Conservation (phyloP, 2,113 vertebrate genomes). For the Coracopsis vasa region DNA sequence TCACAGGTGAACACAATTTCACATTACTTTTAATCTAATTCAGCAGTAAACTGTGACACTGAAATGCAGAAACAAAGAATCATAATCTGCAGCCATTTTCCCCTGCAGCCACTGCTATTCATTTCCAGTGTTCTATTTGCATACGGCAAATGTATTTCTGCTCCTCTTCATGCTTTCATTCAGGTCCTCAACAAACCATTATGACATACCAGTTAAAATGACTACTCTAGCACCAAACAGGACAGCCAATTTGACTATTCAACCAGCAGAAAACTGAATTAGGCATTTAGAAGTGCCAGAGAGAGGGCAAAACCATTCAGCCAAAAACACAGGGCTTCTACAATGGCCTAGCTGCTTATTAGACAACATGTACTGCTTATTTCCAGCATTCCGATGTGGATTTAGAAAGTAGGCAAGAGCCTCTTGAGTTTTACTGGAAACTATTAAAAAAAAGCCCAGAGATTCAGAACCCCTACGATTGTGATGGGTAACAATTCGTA, state of each 20-base stretch:
- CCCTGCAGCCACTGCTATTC: background rate
- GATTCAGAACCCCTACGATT: rapidly evolving
- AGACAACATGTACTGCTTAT: background rate
- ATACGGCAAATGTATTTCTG: background rate
- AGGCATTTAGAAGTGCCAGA: background rate
- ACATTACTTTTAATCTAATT: background rate
- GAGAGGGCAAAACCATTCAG: background rate
- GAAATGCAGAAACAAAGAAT: background rate
- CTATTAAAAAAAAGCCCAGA: background rate
- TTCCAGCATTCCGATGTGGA: background rate
- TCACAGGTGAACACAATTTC: background rate
- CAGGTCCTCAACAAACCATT: background rate
- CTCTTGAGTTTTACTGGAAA: background rate
- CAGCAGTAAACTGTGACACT: background rate
- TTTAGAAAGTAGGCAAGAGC: background rate
- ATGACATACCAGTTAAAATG: background rate
- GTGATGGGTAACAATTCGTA: background rate
- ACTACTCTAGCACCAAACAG: background rate
- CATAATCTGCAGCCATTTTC: background rate
- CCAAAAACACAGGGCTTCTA: background rate
- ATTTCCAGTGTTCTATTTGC: background rate
- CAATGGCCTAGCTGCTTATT: background rate
- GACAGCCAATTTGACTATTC: background rate
- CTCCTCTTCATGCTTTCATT: background rate
- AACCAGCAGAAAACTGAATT: background rate